phyloP scores from a whole-genome alignment of 1,140 invertebrate species.

The Ceratina japonica region DNA sequence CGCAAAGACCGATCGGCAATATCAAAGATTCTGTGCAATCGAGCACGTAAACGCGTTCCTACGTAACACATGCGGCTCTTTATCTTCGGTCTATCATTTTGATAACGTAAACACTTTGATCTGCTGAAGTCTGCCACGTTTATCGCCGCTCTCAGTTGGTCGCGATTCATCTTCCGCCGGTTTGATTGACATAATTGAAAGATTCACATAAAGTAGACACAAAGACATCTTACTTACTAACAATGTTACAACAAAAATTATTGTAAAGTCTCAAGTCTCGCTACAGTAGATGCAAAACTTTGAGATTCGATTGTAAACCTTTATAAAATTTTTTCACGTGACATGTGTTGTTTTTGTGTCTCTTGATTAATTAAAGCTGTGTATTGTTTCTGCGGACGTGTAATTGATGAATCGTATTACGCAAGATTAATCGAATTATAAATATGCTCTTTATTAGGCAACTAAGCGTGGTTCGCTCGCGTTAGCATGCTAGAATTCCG shows the following conservation, averaged over 20 bases:
- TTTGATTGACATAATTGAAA: too few species aligned
- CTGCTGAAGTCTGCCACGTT: not conserved
- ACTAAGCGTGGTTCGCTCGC: not conserved
- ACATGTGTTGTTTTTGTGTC: too few species aligned
- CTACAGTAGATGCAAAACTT: too few species aligned
- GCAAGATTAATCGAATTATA: not conserved
- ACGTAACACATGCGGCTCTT: not conserved
- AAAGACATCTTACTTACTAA: too few species aligned
- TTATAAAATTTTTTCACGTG: too few species aligned
- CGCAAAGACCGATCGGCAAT: not conserved
- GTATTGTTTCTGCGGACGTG: too few species aligned
- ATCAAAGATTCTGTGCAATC: not conserved
- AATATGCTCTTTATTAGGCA: not conserved
- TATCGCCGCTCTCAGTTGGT: not conserved
- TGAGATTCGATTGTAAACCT: too few species aligned
- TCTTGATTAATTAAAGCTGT: too few species aligned
- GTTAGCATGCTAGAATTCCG: not conserved
- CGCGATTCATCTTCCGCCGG: constrained; percentile 1
- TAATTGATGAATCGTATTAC: not conserved
- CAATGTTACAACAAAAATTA: too few species aligned
- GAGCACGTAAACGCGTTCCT: constrained; percentile 13
- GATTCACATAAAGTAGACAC: too few species aligned
- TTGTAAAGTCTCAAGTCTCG: too few species aligned
- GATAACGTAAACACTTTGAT: constrained; percentile 35
- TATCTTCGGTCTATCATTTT: constrained; percentile 36